Evolutionary conservation across 2,888 invertebrate genomes (phyloP).

Genomic region (Chamaedrilus cognettii): DNA sequence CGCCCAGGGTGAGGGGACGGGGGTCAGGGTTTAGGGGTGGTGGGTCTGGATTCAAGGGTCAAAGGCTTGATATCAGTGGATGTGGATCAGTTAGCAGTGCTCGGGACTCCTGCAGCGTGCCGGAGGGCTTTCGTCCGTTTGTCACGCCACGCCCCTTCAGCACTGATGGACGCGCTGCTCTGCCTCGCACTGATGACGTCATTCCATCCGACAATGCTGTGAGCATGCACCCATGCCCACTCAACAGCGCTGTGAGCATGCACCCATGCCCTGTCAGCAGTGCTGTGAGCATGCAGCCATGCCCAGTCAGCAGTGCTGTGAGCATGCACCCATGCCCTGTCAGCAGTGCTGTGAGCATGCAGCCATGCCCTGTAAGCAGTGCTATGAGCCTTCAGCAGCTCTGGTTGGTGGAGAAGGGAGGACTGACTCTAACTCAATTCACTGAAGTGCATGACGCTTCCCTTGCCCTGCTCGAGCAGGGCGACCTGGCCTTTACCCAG

Average conservation of each 20-base stretch:
- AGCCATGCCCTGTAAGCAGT: not conserved
- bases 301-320: not conserved
- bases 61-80: too few species aligned
- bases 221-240: too few species aligned
- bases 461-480: conserved; percentile 2
- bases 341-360: not conserved
- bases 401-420: too few species aligned
- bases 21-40: too few species aligned
- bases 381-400: not conserved
- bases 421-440: not conserved
- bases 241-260: too few species aligned
- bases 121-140: conserved; percentile 2
- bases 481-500: not conserved
- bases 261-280: not conserved
- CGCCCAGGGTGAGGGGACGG: too few species aligned
- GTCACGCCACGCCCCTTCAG: not conserved
- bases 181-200: too few species aligned
- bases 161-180: too few species aligned
- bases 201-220: too few species aligned
- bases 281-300: not conserved
- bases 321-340: not conserved
- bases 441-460: not conserved
- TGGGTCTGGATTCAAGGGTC: too few species aligned
- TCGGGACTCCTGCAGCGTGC: too few species aligned
- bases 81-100: too few species aligned